phyloP scores from a whole-genome alignment of 2,797 vertebrate species.

The Pachyuromys duprasi region DNA sequence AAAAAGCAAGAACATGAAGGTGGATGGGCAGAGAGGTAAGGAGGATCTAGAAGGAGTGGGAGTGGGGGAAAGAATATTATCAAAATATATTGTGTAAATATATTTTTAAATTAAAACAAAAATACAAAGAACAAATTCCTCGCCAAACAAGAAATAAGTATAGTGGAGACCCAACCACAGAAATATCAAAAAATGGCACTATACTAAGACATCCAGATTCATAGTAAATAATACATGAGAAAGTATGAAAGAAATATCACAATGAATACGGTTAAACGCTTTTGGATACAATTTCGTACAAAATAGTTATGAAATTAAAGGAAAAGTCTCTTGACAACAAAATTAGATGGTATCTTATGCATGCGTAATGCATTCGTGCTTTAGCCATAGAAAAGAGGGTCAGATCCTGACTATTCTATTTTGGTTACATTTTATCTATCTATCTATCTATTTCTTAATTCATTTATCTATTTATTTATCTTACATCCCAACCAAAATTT shows the following conservation, averaged over 20 bases:
- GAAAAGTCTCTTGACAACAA: neutral
- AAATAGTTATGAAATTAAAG: slow-evolving; percentile 8
- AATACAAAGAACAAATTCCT: neutral
- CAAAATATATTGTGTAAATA: neutral
- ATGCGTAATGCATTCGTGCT: neutral
- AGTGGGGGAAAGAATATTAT: neutral
- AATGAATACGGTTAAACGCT: neutral
- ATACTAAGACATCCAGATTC: neutral
- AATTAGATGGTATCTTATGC: slow-evolving; percentile 31
- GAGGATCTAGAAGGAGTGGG: neutral
- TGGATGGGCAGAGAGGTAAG: neutral
- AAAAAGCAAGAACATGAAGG: neutral
- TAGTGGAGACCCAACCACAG: neutral
- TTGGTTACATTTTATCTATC: too few species aligned
- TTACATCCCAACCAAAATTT: too few species aligned
- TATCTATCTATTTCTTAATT: too few species aligned
- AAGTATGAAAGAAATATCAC: neutral
- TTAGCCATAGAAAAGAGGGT: slow-evolving; percentile 2
- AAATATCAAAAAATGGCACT: neutral
- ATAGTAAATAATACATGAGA: slow-evolving; percentile 24
- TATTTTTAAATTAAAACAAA: neutral
- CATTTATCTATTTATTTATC: too few species aligned
- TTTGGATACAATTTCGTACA: neutral
- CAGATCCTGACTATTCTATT: neutral
- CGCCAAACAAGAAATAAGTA: neutral